phyloP scores from a whole-genome alignment of 2,113 vertebrate genomes.

The Phrynosoma platyrhinos region DNA sequence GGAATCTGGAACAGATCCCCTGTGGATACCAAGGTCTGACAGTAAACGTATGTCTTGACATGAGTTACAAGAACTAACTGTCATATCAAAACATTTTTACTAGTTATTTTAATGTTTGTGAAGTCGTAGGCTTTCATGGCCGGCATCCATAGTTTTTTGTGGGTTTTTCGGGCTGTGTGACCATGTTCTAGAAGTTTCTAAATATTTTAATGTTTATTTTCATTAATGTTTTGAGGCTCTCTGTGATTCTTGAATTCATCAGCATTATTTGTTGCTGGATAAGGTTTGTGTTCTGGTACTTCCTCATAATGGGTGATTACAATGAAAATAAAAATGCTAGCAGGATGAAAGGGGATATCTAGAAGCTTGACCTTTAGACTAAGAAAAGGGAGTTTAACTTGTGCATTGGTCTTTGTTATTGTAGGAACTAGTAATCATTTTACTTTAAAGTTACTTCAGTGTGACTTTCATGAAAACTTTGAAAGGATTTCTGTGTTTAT shows the following conservation, averaged over 20 bases:
- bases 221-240: not conserved
- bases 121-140: too few species aligned
- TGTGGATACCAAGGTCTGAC: too few species aligned
- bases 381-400: slow-evolving; percentile 64
- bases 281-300: not conserved
- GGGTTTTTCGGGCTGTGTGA: too few species aligned
- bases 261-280: slow-evolving; percentile 28
- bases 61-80: not conserved
- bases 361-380: slow-evolving; percentile 48
- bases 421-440: slow-evolving; percentile 54
- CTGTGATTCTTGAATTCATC: slow-evolving; percentile 33
- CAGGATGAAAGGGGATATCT: slow-evolving; percentile 58
- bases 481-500: slow-evolving; percentile 39
- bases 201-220: not conserved
- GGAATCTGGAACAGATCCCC: too few species aligned
- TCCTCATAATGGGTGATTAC: slow-evolving; percentile 52
- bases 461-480: slow-evolving; percentile 43
- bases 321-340: slow-evolving; percentile 55
- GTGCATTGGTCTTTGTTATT: slow-evolving; percentile 58
- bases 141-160: too few species aligned
- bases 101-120: not conserved
- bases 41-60: not conserved
- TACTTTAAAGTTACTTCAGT: slow-evolving; percentile 54
- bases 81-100: not conserved
- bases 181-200: too few species aligned